Conservation (phyloP, 2,797 vertebrate species). For the Percopsis omiscomaycus region DNA sequence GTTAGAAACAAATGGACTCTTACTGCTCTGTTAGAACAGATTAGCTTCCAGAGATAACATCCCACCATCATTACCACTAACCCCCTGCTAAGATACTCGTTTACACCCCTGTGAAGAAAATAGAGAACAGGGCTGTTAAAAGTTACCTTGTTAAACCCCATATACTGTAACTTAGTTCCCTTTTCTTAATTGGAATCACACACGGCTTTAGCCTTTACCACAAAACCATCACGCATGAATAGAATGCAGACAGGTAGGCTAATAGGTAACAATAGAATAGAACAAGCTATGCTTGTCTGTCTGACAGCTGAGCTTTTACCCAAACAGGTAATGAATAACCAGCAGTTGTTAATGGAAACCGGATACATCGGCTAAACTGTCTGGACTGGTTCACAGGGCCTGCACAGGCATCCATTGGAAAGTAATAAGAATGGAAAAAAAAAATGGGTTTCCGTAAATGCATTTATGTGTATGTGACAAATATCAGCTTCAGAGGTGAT, state of each 20-base stretch:
- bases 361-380: conserved; percentile 42
- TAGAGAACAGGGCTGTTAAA: conserved; percentile 46
- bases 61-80: conserved; percentile 55
- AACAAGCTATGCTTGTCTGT: neutral
- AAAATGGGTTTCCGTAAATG: neutral
- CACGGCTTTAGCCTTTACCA: conserved; percentile 25
- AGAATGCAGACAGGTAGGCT: neutral
- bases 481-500: too few relatives aligned
- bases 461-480: conserved; percentile 1
- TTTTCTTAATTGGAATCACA: conserved; percentile 65
- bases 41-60: conserved; percentile 21
- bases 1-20: conserved; percentile 36
- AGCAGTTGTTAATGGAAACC: conserved; percentile 46
- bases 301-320: conserved; percentile 41
- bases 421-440: too few relatives aligned
- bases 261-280: conserved; percentile 22
- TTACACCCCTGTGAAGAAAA: conserved; percentile 63
- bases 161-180: conserved; percentile 49
- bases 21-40: conserved; percentile 30
- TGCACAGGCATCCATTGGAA: conserved; percentile 34
- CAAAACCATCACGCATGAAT: conserved; percentile 46
- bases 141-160: conserved; percentile 62
- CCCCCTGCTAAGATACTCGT: conserved; percentile 61
- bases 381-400: conserved; percentile 47
- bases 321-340: conserved; percentile 43